Percentiles rank a stretch among this genome's conserved stretches.
Evolutionary conservation across 2,113 vertebrate species (phyloP).

Genomic region (Oreotragus oreotragus): DNA sequence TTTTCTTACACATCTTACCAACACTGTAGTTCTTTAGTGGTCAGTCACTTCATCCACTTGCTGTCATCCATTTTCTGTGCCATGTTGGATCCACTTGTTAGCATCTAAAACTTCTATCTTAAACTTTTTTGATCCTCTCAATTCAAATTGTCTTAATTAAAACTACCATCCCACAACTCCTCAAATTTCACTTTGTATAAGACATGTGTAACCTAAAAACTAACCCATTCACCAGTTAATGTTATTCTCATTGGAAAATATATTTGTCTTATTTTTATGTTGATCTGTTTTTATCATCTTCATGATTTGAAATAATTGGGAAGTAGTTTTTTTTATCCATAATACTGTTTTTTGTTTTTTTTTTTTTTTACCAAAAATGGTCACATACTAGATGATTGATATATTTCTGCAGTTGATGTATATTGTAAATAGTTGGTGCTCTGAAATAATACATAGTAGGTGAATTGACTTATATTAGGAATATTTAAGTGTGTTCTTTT

Average conservation of each 20-base stretch:
- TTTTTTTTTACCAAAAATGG: background rate
- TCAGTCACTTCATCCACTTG: conserved; percentile 64
- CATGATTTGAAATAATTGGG: background rate
- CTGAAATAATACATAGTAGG: background rate
- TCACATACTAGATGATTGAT: background rate
- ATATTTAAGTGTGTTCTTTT: background rate
- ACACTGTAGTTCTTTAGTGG: conserved; percentile 65
- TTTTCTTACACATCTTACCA: conserved; percentile 62
- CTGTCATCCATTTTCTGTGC: conserved; percentile 1
- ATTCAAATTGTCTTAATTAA: background rate
- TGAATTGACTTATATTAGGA: background rate
- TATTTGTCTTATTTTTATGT: background rate
- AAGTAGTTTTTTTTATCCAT: background rate
- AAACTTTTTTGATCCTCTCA: background rate
- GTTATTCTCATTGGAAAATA: background rate
- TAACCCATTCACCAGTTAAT: background rate
- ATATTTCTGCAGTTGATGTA: background rate
- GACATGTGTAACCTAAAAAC: background rate
- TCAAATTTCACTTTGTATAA: background rate
- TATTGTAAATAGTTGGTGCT: background rate
- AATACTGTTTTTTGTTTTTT: background rate
- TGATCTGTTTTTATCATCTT: background rate
- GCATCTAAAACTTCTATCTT: background rate
- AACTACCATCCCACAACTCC: background rate
- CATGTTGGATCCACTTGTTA: background rate